Evolutionary conservation across 2,888 invertebrate species (phyloP), one percentile per base, ranked within the genome.

Genomic region (Candidula unifasciata): DNA sequence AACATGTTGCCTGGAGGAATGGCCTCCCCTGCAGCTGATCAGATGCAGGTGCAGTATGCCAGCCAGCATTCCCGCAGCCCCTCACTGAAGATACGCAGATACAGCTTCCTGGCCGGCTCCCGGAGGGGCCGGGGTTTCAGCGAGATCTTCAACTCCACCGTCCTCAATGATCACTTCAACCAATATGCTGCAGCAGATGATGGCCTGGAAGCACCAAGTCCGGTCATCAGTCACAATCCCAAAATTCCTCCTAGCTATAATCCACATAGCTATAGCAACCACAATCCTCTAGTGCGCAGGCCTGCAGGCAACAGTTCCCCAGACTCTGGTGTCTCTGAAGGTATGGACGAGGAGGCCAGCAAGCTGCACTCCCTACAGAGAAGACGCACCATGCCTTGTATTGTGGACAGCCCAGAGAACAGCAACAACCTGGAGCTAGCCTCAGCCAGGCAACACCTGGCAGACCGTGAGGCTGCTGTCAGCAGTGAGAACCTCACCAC

Each of bases 121-220:
- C 89, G 91, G 69, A 87, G 91, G 68, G 92, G 92, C 30, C 87
- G 91, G 71, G 91, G 91, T 35, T 91, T 91, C 87, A 91, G 91
- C 87, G 91, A 92, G 85, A 89, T 93, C 54, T 92, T 93, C 85
- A 92, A 92, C 88, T 92, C 93, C 85, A 91, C 92, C n/a, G 91
- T 93, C 80, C 89, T 93, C 69, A 92, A 91, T 86, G 93, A 93
- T 88, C 93, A 93, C 87, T 93, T 93, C 87, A 93, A 93, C 89
- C 93, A 93, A 91, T 93, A 93, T 88, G 89, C 91, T 68, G 90
- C 91, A 85, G 86, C 87, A 37, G 92, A 93, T 82, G 91, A 91
- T 86, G 92, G 92, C 66, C 86, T 92, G 57, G 92, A 91, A 37
- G 87, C 89, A 44, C 91, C 92, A 69, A 86, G 90, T 80, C 85